These are phyloP conservation scores for Oegoconia quadripuncta DNA, from an alignment of 2,888 invertebrate species.

Conservation along the genomic window DNA sequence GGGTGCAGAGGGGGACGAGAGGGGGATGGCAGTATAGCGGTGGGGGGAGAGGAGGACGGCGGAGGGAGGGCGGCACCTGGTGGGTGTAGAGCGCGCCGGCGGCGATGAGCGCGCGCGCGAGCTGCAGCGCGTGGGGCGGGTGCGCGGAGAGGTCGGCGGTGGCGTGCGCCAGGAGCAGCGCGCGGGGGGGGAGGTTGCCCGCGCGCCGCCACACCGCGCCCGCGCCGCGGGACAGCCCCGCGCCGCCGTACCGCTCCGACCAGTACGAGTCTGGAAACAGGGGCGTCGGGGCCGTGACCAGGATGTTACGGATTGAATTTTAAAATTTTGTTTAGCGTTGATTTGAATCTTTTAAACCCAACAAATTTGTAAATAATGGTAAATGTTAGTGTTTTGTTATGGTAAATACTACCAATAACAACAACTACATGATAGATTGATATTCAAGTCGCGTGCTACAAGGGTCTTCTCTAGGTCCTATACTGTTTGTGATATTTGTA, in stretches of 20 bases:
- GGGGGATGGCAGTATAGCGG: too few relatives aligned
- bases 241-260: conserved; percentile 93
- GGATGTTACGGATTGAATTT: neutral
- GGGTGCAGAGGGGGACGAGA: too few relatives aligned
- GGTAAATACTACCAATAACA: too few relatives aligned
- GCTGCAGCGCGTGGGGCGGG: conserved; percentile 91
- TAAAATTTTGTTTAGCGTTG: too few relatives aligned
- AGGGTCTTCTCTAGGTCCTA: too few relatives aligned
- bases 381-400: too few relatives aligned
- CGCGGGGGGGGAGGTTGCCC: conserved; percentile 82
- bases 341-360: too few relatives aligned
- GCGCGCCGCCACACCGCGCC: conserved; percentile 89
- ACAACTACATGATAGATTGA: too few relatives aligned
- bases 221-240: conserved; percentile 85
- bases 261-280: conserved; percentile 85
- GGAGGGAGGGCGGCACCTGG: conserved; percentile 79
- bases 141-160: conserved; percentile 92
- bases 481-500: too few relatives aligned
- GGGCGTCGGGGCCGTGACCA: neutral
- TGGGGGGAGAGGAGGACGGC: neutral
- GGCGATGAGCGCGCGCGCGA: conserved; percentile 90
- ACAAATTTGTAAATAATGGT: too few relatives aligned
- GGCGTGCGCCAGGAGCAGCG: conserved; percentile 86
- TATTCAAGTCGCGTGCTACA: too few relatives aligned
- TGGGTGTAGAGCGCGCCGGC: conserved; percentile 90